A percentile compares a stretch with the other conserved stretches of the same genome.
Evolutionary conservation across 1,140 invertebrate species (phyloP).

Genomic region (Diprion similis): DNA sequence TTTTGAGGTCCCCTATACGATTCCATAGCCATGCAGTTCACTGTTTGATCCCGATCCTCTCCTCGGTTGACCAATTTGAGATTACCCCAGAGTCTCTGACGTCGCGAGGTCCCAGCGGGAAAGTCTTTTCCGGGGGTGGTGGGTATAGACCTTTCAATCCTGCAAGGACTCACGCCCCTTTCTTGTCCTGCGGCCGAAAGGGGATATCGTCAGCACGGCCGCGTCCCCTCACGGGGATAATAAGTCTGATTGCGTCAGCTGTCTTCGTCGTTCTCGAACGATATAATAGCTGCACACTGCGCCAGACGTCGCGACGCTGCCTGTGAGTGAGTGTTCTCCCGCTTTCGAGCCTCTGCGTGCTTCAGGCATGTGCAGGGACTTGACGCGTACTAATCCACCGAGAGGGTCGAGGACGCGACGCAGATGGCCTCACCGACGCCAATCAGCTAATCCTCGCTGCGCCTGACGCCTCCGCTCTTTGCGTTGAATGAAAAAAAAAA

Average conservation of each 20-base stretch:
- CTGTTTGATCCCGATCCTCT: not conserved
- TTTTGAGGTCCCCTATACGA: too few relatives aligned
- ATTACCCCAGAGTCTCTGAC: not conserved
- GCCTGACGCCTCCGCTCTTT: conserved; percentile 18
- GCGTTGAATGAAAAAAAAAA: conserved; percentile 8
- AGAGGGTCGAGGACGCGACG: conserved; percentile 22
- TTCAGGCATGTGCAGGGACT: conserved; percentile 36
- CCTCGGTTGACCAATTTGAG: conserved; percentile 10
- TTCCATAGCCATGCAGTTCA: too few relatives aligned
- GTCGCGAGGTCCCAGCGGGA: not conserved
- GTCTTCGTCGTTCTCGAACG: conserved; percentile 17
- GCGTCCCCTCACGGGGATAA: conserved; percentile 29
- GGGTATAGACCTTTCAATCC: not conserved
- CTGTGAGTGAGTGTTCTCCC: too few relatives aligned
- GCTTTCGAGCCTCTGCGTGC: conserved; percentile 27
- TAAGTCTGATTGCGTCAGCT: conserved; percentile 43
- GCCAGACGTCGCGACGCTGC: too few relatives aligned
- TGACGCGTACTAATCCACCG: conserved; percentile 34
- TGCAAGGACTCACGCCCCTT: conserved; percentile 10
- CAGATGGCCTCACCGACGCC: conserved; percentile 46
- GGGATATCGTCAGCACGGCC: not conserved
- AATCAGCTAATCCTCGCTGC: conserved; percentile 41
- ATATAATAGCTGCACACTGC: too few relatives aligned
- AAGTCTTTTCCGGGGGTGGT: not conserved
- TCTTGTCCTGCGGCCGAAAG: conserved; percentile 14